Conservation (phyloP, 2,797 vertebrate species). For the Clarias fuscus region DNA sequence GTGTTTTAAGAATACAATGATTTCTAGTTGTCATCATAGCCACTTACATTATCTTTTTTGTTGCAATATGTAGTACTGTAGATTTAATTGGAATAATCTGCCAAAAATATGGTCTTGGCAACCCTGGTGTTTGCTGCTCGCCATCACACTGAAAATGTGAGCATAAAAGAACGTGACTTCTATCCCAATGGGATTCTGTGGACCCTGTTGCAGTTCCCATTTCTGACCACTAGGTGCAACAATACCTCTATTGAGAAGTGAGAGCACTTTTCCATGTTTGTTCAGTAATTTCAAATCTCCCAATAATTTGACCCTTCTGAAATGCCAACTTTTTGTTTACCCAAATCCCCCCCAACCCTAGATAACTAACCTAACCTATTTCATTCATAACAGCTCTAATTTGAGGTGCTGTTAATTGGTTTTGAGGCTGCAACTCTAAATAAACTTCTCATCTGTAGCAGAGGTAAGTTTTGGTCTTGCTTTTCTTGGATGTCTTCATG, state of each 20-base stretch:
- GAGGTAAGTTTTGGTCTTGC: too few species aligned
- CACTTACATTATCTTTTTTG: not conserved
- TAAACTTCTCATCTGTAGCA: too few species aligned
- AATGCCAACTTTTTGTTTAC: too few species aligned
- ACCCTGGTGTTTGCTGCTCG: not conserved
- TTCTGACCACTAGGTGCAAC: constrained; percentile 4
- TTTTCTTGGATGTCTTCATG: too few species aligned
- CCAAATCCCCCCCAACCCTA: too few species aligned
- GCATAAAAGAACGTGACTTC: not conserved
- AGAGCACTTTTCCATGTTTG: not conserved
- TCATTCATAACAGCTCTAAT: too few species aligned
- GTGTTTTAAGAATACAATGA: not conserved
- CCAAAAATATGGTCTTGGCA: not conserved
- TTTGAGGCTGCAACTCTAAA: too few species aligned
- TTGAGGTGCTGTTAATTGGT: too few species aligned
- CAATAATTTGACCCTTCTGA: too few species aligned
- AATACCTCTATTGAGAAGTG: not conserved
- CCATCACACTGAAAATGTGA: not conserved
- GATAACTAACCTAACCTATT: too few species aligned
- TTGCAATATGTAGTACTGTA: not conserved
- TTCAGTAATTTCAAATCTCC: not conserved
- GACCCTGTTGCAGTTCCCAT: not conserved
- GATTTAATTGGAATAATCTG: not conserved
- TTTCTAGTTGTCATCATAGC: not conserved
- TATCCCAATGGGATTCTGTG: not conserved